Conservation (phyloP, 1,140 invertebrate genomes). For the Lepidotrigona ventralis region DNA sequence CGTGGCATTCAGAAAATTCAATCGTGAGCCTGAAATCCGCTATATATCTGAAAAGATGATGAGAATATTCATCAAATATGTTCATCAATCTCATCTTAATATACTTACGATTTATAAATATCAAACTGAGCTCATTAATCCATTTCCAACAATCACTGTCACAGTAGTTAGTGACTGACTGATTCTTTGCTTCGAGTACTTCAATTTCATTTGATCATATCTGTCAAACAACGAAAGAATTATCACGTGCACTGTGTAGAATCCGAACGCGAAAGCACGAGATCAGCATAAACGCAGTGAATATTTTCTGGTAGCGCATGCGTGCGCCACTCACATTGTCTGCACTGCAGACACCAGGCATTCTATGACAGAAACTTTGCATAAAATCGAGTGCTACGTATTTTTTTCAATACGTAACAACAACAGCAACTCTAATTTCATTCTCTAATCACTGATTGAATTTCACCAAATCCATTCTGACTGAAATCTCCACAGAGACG, state of each 20-base stretch:
- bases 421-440: no score
- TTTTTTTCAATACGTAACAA: neutral
- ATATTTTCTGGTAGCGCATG: neutral
- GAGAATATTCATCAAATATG: neutral
- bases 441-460: no score
- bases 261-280: neutral
- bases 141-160: no score
- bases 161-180: no score
- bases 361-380: neutral
- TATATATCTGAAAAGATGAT: neutral
- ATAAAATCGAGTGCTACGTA: neutral
- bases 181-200: no score
- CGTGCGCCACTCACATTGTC: neutral
- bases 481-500: neutral
- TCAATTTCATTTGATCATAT: no score
- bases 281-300: neutral
- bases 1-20: neutral
- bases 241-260: no score
- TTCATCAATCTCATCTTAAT: no score
- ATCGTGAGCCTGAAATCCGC: neutral
- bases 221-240: no score
- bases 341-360: neutral
- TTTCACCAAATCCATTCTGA: neutral
- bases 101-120: no score
- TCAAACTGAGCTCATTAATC: no score